These are phyloP conservation scores for Campoplex capitator DNA, from an alignment of 2,888 invertebrate species.

Conservation along the genomic window DNA sequence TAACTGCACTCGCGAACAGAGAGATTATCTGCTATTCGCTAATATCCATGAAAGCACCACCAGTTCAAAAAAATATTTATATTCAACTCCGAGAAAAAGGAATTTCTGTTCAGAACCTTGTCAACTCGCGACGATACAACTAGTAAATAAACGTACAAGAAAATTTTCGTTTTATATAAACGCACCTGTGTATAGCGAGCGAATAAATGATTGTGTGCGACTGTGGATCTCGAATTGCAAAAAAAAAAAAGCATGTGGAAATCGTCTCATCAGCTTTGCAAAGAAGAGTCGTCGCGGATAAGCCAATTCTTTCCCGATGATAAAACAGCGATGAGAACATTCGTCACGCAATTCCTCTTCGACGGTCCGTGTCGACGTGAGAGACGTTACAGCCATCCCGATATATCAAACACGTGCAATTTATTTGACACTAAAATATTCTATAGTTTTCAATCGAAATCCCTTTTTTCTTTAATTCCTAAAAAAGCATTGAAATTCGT, in stretches of 20 bases:
- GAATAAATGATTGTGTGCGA: constrained; percentile 15
- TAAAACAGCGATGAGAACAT: constrained; percentile 66
- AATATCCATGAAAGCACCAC: background rate
- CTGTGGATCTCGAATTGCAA: background rate
- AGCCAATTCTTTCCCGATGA: constrained; percentile 61
- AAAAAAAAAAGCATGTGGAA: constrained; percentile 25
- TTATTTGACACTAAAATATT: background rate
- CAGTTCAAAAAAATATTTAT: constrained; percentile 50
- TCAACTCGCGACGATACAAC: constrained; percentile 7
- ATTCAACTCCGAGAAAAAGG: constrained; percentile 8
- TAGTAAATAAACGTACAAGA: background rate
- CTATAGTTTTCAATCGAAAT: background rate
- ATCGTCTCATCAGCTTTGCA: constrained; percentile 43
- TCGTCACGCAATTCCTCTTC: constrained; percentile 68
- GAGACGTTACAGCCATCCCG: background rate
- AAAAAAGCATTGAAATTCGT: background rate
- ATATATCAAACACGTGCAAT: background rate
- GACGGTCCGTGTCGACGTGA: constrained; percentile 26
- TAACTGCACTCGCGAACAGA: constrained; percentile 11
- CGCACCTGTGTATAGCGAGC: constrained; percentile 24
- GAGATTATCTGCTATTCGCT: constrained; percentile 35
- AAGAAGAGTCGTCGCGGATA: constrained; percentile 54
- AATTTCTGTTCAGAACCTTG: constrained; percentile 14
- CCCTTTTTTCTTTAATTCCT: background rate
- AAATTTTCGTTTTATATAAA: constrained; percentile 10